Percentiles rank a stretch among this genome's conserved stretches.
Conservation (phyloP, 2,113 vertebrate genomes). For the Heterochromis multidens region DNA sequence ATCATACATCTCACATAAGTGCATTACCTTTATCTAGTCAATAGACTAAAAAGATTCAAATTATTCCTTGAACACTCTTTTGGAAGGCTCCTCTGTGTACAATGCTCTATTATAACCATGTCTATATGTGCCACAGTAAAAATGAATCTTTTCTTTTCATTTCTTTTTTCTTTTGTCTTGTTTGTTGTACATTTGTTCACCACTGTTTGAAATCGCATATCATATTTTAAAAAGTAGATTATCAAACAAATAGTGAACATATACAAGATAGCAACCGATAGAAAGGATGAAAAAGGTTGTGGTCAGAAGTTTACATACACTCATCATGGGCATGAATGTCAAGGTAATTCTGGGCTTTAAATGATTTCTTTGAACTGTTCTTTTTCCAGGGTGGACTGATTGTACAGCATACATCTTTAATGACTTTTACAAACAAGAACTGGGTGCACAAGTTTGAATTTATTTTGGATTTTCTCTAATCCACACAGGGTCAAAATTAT, state of each 20-base stretch:
- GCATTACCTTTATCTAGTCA: background rate
- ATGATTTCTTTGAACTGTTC: background rate
- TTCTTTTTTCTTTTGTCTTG: too few species aligned
- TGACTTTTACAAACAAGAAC: background rate
- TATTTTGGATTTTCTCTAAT: too few species aligned
- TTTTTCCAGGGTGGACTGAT: background rate
- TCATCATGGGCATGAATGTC: background rate
- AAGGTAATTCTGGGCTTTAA: background rate
- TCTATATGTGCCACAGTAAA: background rate
- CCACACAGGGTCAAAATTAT: too few species aligned
- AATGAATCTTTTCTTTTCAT: too few species aligned
- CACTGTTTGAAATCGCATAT: background rate
- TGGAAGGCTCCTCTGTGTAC: background rate
- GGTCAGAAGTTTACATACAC: background rate
- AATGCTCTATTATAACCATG: background rate
- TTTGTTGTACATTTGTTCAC: background rate
- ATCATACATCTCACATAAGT: background rate
- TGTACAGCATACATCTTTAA: background rate
- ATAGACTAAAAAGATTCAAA: background rate
- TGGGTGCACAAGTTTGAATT: too few species aligned
- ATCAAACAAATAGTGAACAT: background rate
- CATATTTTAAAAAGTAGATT: too few species aligned
- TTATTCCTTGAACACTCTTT: background rate
- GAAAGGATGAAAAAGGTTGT: rapidly evolving
- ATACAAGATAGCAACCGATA: background rate